Percentiles rank a stretch among this genome's conserved stretches.
phyloP scores from a whole-genome alignment of 2,888 invertebrate species.

The Dioctria linearis region DNA sequence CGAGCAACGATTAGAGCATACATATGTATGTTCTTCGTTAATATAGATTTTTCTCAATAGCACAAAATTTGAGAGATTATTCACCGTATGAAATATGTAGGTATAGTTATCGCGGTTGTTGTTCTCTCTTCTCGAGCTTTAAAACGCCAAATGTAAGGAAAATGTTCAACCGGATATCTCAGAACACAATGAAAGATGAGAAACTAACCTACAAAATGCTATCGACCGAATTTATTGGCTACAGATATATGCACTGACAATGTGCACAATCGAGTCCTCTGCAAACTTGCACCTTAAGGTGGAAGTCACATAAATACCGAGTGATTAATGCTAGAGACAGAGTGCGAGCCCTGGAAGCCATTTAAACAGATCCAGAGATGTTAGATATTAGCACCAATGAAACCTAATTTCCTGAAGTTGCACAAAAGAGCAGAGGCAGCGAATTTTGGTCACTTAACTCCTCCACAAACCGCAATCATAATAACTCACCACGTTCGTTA shows the following conservation, averaged over 20 bases:
- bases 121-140: neutral
- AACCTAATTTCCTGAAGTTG: constrained; percentile 40
- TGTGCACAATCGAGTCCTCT: constrained; percentile 42
- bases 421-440: constrained; percentile 43
- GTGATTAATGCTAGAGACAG: constrained; percentile 52
- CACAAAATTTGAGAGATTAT: too few relatives aligned
- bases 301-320: constrained; percentile 50
- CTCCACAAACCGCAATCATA: constrained; percentile 26
- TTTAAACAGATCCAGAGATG: constrained; percentile 35
- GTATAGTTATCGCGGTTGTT: too few relatives aligned
- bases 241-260: constrained; percentile 28
- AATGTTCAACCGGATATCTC: constrained; percentile 1
- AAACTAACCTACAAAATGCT: constrained; percentile 38
- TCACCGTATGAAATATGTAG: too few relatives aligned
- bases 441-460: constrained; percentile 27
- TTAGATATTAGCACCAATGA: constrained; percentile 10
- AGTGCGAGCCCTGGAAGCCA: constrained; percentile 35
- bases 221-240: constrained; percentile 49
- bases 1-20: too few relatives aligned
- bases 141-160: neutral
- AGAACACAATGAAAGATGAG: constrained; percentile 39
- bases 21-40: too few relatives aligned
- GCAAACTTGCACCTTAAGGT: constrained; percentile 51
- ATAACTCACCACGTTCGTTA: constrained; percentile 24
- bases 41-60: too few relatives aligned